Evolutionary conservation across 2,888 invertebrate genomes (phyloP).

Genomic region (Rhingia campestris): DNA sequence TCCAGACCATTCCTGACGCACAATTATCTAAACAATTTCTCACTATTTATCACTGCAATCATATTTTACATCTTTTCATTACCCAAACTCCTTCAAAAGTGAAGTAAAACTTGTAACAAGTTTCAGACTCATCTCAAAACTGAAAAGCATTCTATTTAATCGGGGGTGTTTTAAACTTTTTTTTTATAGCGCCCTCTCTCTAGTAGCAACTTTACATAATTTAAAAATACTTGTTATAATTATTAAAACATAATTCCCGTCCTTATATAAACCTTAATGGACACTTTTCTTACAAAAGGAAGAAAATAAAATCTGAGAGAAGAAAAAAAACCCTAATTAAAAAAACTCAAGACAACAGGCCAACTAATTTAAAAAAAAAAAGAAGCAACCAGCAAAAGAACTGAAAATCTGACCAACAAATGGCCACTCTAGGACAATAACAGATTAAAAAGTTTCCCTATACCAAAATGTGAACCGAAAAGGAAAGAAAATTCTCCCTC

Average conservation of each 20-base stretch:
- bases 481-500: constrained; percentile 11
- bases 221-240: constrained; percentile 51
- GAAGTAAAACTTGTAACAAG: too few relatives aligned
- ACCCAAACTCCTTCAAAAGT: too few relatives aligned
- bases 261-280: constrained; percentile 39
- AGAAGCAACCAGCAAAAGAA: constrained; percentile 2
- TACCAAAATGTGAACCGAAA: constrained; percentile 37
- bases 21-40: too few relatives aligned
- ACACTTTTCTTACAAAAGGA: constrained; percentile 29
- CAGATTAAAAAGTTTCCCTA: constrained; percentile 63
- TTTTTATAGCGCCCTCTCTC: not conserved
- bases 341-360: constrained; percentile 31
- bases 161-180: too few relatives aligned
- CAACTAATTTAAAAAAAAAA: constrained; percentile 1
- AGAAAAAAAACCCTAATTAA: constrained; percentile 35
- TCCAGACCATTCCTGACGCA: too few relatives aligned
- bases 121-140: too few relatives aligned
- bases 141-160: too few relatives aligned
- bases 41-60: too few relatives aligned
- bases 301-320: not conserved
- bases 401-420: constrained; percentile 61
- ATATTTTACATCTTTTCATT: too few relatives aligned
- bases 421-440: constrained; percentile 65
- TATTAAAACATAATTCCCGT: constrained; percentile 49
- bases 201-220: constrained; percentile 8